Base-by-base conservation (phyloP, 2,888 invertebrate species). In the Baronia brevicornis region DNA sequence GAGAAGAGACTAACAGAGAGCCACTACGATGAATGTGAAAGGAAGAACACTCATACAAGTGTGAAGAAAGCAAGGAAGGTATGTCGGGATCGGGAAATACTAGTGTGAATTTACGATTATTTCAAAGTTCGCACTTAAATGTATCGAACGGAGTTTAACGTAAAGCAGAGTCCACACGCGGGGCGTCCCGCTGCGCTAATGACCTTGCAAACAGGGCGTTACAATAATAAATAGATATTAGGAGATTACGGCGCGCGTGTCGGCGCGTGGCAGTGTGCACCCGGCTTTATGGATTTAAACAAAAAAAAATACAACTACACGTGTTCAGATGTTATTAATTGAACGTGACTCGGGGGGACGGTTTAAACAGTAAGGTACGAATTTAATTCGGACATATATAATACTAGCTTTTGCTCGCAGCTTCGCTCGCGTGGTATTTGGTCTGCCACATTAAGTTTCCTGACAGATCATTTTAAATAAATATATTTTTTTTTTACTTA, bases 221-320 rank as follows among this genome's bases (percentile, higher is more conserved):
- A 53, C 57, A 59, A 58, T 60, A 67, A 66, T 66, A 65, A 70
- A 70, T 60, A 72, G 68, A 70, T 65, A 67, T 73, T 65, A 72
- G 56, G 41, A 61, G 73, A 71, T 72, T 71, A 71, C 43, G 43
- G 48, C 44, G 42, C n/a, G 44, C 49, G 43, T 42, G 54, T 29
- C 46, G 40, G 23, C 44, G 45, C 55, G 60, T 46, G 48, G 33
- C 41, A 42, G 51, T 51, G 53, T 52, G 53, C 42, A 41, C 48
- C 35, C 33, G 44, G 32, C 58, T 46, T 58, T 57, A 57, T 54
- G 23, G 18, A 30, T 33, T 39, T 28, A 28, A 9, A 33, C 24
- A 19, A 26, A 28, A 19, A n/a, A n/a, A n/a, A n/a, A n/a, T n/a
- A n/a, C n/a, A n/a, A n/a, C n/a, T 25, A 35, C 35, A 30, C 30